These are phyloP conservation scores for Rhinoderma darwinii DNA, from an alignment of 2,113 vertebrate genomes.

Conservation along the genomic window DNA sequence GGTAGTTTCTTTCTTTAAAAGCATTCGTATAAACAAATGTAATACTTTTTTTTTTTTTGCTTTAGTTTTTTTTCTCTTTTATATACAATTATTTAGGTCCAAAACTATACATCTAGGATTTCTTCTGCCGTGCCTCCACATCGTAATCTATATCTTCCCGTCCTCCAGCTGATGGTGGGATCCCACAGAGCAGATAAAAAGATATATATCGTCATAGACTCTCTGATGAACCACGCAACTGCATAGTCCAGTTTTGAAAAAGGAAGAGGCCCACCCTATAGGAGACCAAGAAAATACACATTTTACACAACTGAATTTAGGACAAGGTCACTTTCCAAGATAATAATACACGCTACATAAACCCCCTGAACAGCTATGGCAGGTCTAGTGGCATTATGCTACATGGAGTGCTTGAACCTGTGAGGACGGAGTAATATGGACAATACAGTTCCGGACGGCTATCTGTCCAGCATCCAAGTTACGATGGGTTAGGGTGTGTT, in stretches of 20 bases:
- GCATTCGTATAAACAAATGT: conserved; percentile 79
- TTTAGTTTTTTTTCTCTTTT: conserved; percentile 47
- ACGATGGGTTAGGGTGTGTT: too few species aligned
- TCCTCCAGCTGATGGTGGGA: conserved; percentile 98
- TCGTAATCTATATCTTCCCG: conserved; percentile 91
- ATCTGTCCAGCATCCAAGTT: too few species aligned
- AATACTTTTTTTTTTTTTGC: conserved; percentile 74
- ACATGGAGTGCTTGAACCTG: too few species aligned
- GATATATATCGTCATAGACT: conserved; percentile 98
- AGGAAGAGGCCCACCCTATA: conserved; percentile 82
- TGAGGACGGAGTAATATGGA: too few species aligned
- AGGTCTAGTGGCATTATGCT: too few species aligned
- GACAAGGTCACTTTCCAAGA: too few species aligned
- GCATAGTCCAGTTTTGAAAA: conserved; percentile 99
- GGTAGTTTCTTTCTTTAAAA: conserved; percentile 75
- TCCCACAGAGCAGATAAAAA: conserved; percentile 98
- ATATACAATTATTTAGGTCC: conserved; percentile 69
- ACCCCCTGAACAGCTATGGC: too few species aligned
- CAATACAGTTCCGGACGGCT: too few species aligned
- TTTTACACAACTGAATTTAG: not conserved
- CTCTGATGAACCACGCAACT: conserved; percentile 98
- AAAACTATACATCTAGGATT: conserved; percentile 89
- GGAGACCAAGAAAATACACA: conserved; percentile 5
- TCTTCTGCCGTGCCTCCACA: conserved; percentile 97
- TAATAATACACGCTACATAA: too few species aligned